A percentile compares a stretch with the other conserved stretches of the same genome.
These are phyloP conservation scores for Eristalis arbustorum DNA, from an alignment of 2,888 invertebrate species.

Conservation along the genomic window DNA sequence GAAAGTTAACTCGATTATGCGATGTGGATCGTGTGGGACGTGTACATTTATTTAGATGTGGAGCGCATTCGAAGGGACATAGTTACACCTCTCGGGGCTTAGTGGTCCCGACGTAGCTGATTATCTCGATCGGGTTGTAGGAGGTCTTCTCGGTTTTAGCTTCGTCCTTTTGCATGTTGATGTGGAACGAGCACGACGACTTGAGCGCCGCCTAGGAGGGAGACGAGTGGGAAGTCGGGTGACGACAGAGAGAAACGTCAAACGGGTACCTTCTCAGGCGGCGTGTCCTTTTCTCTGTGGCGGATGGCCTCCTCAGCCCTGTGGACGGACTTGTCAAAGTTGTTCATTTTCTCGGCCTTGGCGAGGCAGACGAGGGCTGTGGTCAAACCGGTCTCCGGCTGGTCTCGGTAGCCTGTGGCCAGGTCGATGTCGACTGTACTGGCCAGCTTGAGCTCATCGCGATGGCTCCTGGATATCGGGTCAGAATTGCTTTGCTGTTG, in stretches of 20 bases:
- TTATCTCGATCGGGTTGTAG: constrained; percentile 38
- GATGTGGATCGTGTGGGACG: not conserved
- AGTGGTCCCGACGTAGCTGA: constrained; percentile 58
- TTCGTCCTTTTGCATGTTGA: constrained; percentile 34
- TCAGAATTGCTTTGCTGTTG: too few relatives aligned
- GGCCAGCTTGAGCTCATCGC: constrained; percentile 53
- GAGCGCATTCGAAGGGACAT: too few relatives aligned
- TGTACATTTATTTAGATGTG: too few relatives aligned
- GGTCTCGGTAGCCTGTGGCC: not conserved
- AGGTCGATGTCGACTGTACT: constrained; percentile 45
- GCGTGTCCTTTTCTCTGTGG: not conserved
- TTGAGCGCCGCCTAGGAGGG: constrained; percentile 15
- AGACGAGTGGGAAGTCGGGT: not conserved
- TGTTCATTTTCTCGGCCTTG: constrained; percentile 54
- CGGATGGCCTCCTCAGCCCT: constrained; percentile 46
- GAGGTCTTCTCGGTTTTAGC: not conserved
- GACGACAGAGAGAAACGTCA: not conserved
- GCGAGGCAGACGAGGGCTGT: constrained; percentile 26
- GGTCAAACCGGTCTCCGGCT: constrained; percentile 32
- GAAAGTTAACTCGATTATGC: constrained; percentile 21
- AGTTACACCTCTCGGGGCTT: constrained; percentile 17
- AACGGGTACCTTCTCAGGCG: constrained; percentile 28
- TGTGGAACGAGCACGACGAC: constrained; percentile 33
- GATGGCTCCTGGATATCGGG: constrained; percentile 26
- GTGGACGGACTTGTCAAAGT: constrained; percentile 34